phyloP scores from a whole-genome alignment of 1,140 invertebrate genomes.

The Drosophila funebris region DNA sequence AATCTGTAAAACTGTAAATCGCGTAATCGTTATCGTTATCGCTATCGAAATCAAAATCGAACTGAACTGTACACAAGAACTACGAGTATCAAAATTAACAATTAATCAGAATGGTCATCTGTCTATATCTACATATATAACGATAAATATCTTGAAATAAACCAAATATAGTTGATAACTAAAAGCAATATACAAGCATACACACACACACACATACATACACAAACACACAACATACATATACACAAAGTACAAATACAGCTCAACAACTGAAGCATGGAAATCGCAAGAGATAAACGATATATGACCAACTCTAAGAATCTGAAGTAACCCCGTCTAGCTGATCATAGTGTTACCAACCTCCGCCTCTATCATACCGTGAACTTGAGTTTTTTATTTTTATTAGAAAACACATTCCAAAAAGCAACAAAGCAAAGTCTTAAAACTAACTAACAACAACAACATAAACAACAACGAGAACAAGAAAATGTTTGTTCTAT shows the following conservation, averaged over 20 bases:
- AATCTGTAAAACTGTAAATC: too few relatives aligned
- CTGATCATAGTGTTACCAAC: conserved; percentile 14
- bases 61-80: conserved; percentile 12
- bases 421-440: conserved; percentile 80
- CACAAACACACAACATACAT: conserved; percentile 18
- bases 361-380: conserved; percentile 19
- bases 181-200: conserved; percentile 12
- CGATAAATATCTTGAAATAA: conserved; percentile 58
- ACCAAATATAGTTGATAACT: conserved; percentile 78
- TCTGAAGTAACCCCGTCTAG: neutral
- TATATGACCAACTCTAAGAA: conserved; percentile 23
- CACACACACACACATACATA: conserved; percentile 4
- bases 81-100: conserved; percentile 36
- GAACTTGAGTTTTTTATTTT: conserved; percentile 56
- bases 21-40: conserved; percentile 13
- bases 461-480: conserved; percentile 53
- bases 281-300: conserved; percentile 4
- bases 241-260: conserved; percentile 75
- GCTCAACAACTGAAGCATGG: conserved; percentile 24
- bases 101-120: conserved; percentile 19
- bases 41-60: conserved; percentile 22
- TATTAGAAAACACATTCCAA: conserved; percentile 80
- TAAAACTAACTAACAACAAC: conserved; percentile 58
- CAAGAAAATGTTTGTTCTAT: conserved; percentile 46
- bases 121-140: conserved; percentile 7